These are phyloP conservation scores for Falco cherrug DNA, from an alignment of 2,797 vertebrate species.

Conservation along the genomic window DNA sequence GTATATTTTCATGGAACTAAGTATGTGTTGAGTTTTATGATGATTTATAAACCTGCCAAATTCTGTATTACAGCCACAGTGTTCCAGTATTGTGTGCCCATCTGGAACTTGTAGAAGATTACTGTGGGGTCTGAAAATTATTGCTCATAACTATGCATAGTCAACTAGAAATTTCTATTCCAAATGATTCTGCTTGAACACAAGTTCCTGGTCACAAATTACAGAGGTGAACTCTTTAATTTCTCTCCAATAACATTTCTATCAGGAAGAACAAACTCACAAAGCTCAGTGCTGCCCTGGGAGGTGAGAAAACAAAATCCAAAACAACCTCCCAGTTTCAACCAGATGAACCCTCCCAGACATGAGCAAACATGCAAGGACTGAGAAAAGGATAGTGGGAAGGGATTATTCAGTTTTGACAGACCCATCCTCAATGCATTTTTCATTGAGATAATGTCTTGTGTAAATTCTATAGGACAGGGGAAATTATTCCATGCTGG, in stretches of 20 bases:
- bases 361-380: neutral
- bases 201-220: neutral
- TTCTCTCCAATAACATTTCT: neutral
- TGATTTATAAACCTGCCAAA: neutral
- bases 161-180: constrained; percentile 5
- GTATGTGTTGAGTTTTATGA: neutral
- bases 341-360: neutral
- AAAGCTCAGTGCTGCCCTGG: neutral
- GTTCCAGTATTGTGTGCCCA: neutral
- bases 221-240: neutral
- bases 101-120: neutral
- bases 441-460: neutral
- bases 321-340: neutral
- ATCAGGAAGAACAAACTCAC: neutral
- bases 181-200: neutral
- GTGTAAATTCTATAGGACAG: neutral
- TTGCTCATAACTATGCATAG: neutral
- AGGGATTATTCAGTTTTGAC: neutral
- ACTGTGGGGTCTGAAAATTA: neutral
- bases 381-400: neutral
- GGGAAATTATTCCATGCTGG: neutral
- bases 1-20: neutral
- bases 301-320: neutral
- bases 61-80: neutral
- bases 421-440: neutral